These are phyloP conservation scores for Bufotes viridis DNA, from an alignment of 2,797 vertebrate species.

Conservation along the genomic window DNA sequence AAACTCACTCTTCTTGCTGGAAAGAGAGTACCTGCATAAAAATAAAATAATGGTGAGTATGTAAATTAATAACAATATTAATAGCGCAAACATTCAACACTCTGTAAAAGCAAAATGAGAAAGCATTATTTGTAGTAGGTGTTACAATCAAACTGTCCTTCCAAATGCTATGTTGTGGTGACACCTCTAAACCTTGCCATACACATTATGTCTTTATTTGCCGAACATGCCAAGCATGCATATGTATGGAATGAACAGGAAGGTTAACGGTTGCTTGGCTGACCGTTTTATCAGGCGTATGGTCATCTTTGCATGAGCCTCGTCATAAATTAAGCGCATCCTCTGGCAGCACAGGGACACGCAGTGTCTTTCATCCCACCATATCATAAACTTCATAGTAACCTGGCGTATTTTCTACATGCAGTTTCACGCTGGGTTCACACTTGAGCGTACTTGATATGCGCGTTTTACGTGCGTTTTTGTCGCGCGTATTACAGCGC, in stretches of 20 bases:
- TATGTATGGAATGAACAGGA: too few relatives aligned
- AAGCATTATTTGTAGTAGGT: background rate
- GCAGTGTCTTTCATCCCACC: background rate
- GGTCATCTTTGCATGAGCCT: too few relatives aligned
- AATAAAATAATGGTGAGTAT: background rate
- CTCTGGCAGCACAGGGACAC: too few relatives aligned
- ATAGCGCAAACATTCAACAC: background rate
- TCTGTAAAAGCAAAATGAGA: background rate
- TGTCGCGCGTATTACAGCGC: too few relatives aligned
- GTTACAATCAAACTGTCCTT: background rate
- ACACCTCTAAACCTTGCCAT: background rate
- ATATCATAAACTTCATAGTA: background rate
- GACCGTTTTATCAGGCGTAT: too few relatives aligned
- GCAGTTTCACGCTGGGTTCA: too few relatives aligned
- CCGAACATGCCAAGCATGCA: too few relatives aligned
- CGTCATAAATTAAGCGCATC: too few relatives aligned
- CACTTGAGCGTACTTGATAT: too few relatives aligned
- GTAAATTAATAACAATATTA: background rate
- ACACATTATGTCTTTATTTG: too few relatives aligned
- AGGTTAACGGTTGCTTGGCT: too few relatives aligned
- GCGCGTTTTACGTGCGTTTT: too few relatives aligned
- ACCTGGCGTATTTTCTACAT: background rate
- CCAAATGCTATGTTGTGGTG: background rate
- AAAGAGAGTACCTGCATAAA: conserved; percentile 85
- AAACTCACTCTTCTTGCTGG: conserved; percentile 93